Evolutionary conservation across 2,797 vertebrate genomes (phyloP).

Genomic region (Pelochelys cantorii): DNA sequence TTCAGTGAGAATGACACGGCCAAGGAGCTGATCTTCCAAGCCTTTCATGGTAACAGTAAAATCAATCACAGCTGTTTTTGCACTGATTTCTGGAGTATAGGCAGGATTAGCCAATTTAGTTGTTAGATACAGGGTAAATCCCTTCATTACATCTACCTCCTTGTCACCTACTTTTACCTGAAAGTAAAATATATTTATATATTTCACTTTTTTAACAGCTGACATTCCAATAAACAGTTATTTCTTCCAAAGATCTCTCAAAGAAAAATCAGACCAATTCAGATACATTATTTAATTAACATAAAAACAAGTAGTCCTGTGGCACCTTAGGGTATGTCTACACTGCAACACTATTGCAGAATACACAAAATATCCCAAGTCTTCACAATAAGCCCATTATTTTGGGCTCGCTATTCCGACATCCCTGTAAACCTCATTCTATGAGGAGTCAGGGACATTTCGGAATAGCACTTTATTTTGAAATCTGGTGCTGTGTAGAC

Average conservation of each 20-base stretch:
- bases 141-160: slow-evolving; percentile 86
- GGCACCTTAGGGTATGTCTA: no score
- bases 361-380: no score
- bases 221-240: not conserved
- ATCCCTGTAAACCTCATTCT: no score
- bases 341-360: no score
- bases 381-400: no score
- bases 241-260: not conserved
- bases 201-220: slow-evolving; percentile 3
- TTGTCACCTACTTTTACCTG: slow-evolving; percentile 91
- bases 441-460: no score
- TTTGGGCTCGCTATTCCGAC: no score
- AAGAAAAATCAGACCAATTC: not conserved
- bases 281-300: fast-evolving
- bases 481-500: no score
- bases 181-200: slow-evolving; percentile 25
- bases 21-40: slow-evolving; percentile 89
- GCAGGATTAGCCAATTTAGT: slow-evolving; percentile 89
- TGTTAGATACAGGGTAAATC: slow-evolving; percentile 88
- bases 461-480: no score
- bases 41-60: slow-evolving; percentile 89
- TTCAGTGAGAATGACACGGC: slow-evolving; percentile 88
- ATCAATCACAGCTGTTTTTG: slow-evolving; percentile 87
- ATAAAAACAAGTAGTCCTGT: no score
- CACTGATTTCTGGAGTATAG: slow-evolving; percentile 89